Evolutionary conservation across 1,140 invertebrate species (phyloP), one percentile per base, ranked within the genome.

Genomic region (Wasmannia auropunctata): DNA sequence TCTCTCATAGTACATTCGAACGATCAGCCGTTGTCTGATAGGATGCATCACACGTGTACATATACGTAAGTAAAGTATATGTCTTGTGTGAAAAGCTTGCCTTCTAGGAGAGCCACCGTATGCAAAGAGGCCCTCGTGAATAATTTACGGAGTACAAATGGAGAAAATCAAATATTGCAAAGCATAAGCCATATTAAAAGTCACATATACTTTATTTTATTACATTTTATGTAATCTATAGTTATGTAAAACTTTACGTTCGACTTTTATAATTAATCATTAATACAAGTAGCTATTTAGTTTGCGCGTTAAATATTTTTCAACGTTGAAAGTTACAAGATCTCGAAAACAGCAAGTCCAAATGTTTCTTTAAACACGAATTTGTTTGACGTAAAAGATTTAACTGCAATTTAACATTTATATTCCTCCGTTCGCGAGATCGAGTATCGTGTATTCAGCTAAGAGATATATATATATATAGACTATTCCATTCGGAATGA

Each of bases 81-180:
- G 31, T 16, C 34, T 40, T 37, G 79, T 86, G 49, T 69, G 63
- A 65, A 7, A 72, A 49, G 46, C 54, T 80, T 75, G 69, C 60
- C 83, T 81, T 79, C 67, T n/a, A 54, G 37, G 46, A 89, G 69
- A 80, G 51, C 54, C 28, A 90, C 70, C 70, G 89, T 89, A 87
- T 86, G 86, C 84, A 85, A 86, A 46, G 49, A 74, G 54, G 43
- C 62, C 31, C 46, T 87, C 49, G 37, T 40, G 6, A 10, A 25
- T 46, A 58, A 40, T 74, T 72, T 34, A 34, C 28, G 7, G n/a
- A 16, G 43, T 54, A 22, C 19, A 72, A n/a, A 22, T 16, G 25
- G 43, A 16, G 14, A 60, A 28, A 58, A 58, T 54, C n/a, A 1
- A 60, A 75, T 37, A 58, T 58, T 3, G n/a, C 11, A 54, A 16